Evolutionary conservation across 1,140 invertebrate species (phyloP), one percentile per base, ranked within the genome.

Genomic region (Trichonephila inaurata): DNA sequence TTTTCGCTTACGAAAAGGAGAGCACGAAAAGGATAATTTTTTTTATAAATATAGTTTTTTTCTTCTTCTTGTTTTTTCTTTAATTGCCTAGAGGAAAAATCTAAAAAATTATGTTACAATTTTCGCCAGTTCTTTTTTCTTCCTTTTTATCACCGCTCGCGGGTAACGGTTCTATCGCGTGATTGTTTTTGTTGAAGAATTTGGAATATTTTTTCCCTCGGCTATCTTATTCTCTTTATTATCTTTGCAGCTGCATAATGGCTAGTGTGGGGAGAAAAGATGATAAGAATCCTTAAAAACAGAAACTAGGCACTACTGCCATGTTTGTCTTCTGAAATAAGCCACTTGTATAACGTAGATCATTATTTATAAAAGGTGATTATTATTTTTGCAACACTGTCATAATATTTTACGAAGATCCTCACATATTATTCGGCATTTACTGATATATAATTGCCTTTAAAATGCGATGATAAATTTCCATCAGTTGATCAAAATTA

Each of bases 181-280:
- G 82, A 83, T 51, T 83, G 51, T 83, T 83, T 83, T 83, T 82
- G 77, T 51, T 51, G 28, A 7, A 82, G 77, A 82, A 82, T 77
- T 83, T 44, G 51, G 82, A 83, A 60, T 83, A 83, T 60, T 83
- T 83, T 83, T 24, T 21, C 44, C 19, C 2, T 28, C 33, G n/a
- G 14, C 44, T 83, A 83, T 83, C 82, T 83, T 16, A 18, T 83
- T 58, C 44, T 83, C 82, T 83, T 83, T 83, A 83, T 83, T 83
- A 83, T 83, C 82, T 83, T 83, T 28, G 33, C 21, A 60, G 82
- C 40, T 58, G 82, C 82, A 83, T 83, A 83, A 83, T 83, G 82
- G 44, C 21, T 19, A 24, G 2, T 40, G 82, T 40, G 82, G 82
- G 44, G 19, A 60, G 21, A 60, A 60, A 83, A 24, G 44, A 83